Percentiles rank a stretch among this genome's conserved stretches.
Evolutionary conservation across 1,140 invertebrate species (phyloP).

Genomic region (Melipona quadrifasciata): DNA sequence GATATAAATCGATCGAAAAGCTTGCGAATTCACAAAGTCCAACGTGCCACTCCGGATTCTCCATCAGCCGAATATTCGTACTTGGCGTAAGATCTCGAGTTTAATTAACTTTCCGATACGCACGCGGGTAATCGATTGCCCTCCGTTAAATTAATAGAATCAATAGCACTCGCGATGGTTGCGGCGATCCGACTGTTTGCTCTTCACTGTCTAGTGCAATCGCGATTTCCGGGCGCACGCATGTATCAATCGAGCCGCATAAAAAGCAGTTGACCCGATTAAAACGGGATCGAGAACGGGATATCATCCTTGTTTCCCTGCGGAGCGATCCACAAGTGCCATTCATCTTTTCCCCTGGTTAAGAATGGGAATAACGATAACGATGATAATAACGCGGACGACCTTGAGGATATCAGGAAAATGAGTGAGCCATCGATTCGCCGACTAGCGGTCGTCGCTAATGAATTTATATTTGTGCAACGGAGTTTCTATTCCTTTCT

Average conservation of each 20-base stretch:
- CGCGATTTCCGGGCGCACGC: neutral
- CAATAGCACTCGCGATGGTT: constrained; percentile 11
- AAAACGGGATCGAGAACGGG: constrained; percentile 30
- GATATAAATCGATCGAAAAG: no score
- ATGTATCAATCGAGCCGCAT: constrained; percentile 10
- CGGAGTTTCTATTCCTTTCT: neutral
- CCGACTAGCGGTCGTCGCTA: neutral
- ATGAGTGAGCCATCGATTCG: constrained; percentile 45
- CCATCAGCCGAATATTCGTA: neutral
- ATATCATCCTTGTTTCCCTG: neutral
- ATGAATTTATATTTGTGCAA: constrained; percentile 43
- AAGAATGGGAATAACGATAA: constrained; percentile 52
- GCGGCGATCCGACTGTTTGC: neutral
- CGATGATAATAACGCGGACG: constrained; percentile 46
- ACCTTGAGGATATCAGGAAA: constrained; percentile 39
- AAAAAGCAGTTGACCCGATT: constrained; percentile 40
- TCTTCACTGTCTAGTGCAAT: neutral
- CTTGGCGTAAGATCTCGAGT: neutral
- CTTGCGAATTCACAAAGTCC: neutral
- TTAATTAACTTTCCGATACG: constrained; percentile 34
- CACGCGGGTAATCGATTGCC: constrained; percentile 13
- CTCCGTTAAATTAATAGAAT: constrained; percentile 39
- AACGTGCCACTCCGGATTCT: neutral
- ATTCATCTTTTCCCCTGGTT: constrained; percentile 23
- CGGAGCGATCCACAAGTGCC: constrained; percentile 34